Evolutionary conservation across 2,113 vertebrate species (phyloP).

Genomic region (Dunckerocampus dactyliophorus): DNA sequence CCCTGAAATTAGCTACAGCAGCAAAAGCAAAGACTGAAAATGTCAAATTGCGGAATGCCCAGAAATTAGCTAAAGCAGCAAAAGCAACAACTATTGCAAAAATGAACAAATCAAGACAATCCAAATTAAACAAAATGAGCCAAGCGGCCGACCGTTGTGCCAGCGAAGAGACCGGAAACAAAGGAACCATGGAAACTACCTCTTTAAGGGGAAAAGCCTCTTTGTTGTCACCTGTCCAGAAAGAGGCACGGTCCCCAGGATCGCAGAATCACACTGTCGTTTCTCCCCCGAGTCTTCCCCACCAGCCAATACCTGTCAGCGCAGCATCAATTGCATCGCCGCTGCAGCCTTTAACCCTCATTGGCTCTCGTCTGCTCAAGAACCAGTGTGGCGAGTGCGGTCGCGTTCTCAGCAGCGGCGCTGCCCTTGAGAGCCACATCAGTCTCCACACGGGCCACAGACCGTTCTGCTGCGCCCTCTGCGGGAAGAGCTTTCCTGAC

Average conservation of each 20-base stretch:
- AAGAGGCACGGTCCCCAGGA: constrained; percentile 2
- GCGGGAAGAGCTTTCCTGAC: constrained; percentile 66
- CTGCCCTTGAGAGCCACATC: constrained; percentile 65
- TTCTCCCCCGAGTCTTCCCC: constrained; percentile 13
- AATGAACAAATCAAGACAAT: constrained; percentile 1
- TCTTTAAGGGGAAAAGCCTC: not conserved
- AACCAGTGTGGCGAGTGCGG: constrained; percentile 72
- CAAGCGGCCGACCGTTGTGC: not conserved
- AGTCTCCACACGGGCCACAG: constrained; percentile 56
- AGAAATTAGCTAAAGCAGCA: constrained; percentile 16
- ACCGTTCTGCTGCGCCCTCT: constrained; percentile 62
- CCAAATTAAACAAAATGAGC: constrained; percentile 7
- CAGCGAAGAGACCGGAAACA: constrained; percentile 5
- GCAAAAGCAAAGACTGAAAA: constrained; percentile 12
- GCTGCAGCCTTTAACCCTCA: constrained; percentile 50
- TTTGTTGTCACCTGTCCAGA: not conserved
- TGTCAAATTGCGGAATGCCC: not conserved
- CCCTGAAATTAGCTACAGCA: constrained; percentile 16
- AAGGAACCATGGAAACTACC: constrained; percentile 1
- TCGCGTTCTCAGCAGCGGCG: constrained; percentile 58
- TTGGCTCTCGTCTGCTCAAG: constrained; percentile 48
- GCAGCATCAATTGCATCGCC: constrained; percentile 44
- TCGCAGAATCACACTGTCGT: not conserved
- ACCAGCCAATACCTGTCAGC: constrained; percentile 17
- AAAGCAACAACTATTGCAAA: constrained; percentile 13